phyloP scores from a whole-genome alignment of 2,888 invertebrate genomes.

The Acleris laterana region DNA sequence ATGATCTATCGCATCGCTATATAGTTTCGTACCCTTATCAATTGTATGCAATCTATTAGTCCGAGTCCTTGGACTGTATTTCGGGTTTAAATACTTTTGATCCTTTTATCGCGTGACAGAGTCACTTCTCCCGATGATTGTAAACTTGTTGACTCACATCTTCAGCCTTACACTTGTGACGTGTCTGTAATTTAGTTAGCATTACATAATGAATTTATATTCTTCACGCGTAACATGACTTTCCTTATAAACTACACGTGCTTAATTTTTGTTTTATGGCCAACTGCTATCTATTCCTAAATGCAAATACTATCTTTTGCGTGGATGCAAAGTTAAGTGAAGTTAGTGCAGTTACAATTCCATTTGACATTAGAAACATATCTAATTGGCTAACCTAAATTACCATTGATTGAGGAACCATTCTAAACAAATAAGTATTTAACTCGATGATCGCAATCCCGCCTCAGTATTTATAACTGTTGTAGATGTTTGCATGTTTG shows the following conservation, averaged over 20 bases:
- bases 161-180: slow-evolving; percentile 70
- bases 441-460: slow-evolving; percentile 83
- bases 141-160: slow-evolving; percentile 61
- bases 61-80: slow-evolving; percentile 38
- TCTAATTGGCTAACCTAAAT: slow-evolving; percentile 38
- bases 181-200: slow-evolving; percentile 72
- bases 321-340: slow-evolving; percentile 50
- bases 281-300: slow-evolving; percentile 63
- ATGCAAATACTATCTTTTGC: slow-evolving; percentile 58
- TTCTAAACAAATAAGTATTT: slow-evolving; percentile 45
- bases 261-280: slow-evolving; percentile 69
- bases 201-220: slow-evolving; percentile 56
- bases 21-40: slow-evolving; percentile 12
- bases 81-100: slow-evolving; percentile 45
- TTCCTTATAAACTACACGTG: slow-evolving; percentile 67
- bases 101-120: slow-evolving; percentile 55
- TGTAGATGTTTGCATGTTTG: slow-evolving; percentile 71
- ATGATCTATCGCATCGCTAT: not conserved
- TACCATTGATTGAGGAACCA: slow-evolving; percentile 42
- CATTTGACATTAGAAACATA: slow-evolving; percentile 40
- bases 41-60: slow-evolving; percentile 26
- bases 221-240: slow-evolving; percentile 64
- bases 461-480: slow-evolving; percentile 64
- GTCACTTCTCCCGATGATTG: slow-evolving; percentile 58
- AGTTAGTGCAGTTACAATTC: slow-evolving; percentile 1